Evolutionary conservation across 1,140 invertebrate species (phyloP).

Genomic region (Cydia pomonella): DNA sequence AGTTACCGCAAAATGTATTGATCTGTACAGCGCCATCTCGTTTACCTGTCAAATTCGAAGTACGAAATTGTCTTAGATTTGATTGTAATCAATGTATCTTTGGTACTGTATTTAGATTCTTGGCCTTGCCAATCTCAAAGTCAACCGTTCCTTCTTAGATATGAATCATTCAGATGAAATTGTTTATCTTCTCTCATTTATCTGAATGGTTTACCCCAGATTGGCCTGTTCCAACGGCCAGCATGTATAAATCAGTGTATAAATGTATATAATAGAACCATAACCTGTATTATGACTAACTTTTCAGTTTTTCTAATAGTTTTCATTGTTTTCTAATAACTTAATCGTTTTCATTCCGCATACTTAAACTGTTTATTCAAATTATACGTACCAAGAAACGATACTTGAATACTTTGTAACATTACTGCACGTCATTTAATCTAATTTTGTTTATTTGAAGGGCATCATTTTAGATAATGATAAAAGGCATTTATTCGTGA

Average conservation of each 20-base stretch:
- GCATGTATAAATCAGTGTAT: background rate
- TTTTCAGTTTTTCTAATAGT: background rate
- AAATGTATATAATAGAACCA: background rate
- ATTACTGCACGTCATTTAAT: too few species aligned
- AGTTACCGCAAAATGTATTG: too few species aligned
- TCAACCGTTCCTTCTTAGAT: background rate
- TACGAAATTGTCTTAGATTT: too few species aligned
- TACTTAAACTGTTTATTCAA: background rate
- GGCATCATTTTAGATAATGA: too few species aligned
- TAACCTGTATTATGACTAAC: background rate
- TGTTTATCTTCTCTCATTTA: background rate
- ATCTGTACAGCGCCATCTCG: too few species aligned
- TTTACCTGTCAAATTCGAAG: too few species aligned
- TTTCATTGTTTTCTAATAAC: conserved; percentile 1
- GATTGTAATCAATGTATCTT: too few species aligned
- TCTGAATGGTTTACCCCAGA: background rate
- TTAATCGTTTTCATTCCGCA: background rate
- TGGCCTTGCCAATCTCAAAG: background rate
- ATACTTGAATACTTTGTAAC: background rate
- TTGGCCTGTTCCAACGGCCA: background rate
- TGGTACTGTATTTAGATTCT: too few species aligned
- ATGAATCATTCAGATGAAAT: background rate
- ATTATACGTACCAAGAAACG: background rate
- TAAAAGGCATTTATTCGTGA: too few species aligned
- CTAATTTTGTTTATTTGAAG: too few species aligned